A percentile compares a stretch with the other conserved stretches of the same genome.
Conservation (phyloP, 2,888 invertebrate genomes). For the Macrosoma leucophasiata region DNA sequence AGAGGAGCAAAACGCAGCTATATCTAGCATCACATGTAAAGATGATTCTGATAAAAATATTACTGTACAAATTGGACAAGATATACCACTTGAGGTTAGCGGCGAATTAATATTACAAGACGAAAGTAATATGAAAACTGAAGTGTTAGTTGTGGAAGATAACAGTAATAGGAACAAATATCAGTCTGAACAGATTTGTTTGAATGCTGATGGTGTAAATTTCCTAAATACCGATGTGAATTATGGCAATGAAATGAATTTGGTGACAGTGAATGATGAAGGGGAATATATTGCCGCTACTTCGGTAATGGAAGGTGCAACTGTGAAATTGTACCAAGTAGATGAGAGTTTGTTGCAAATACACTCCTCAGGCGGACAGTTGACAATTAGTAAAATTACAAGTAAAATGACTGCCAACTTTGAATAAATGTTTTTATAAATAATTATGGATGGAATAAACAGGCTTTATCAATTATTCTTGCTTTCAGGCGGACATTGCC, state of each 20-base stretch:
- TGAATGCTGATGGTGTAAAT: constrained; percentile 29
- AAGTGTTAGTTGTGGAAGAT: constrained; percentile 41
- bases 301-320: constrained; percentile 36
- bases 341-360: constrained; percentile 57
- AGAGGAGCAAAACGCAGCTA: constrained; percentile 1
- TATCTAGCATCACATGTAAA: constrained; percentile 4
- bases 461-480: too few species aligned
- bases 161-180: constrained; percentile 13
- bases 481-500: too few species aligned
- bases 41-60: constrained; percentile 9
- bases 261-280: constrained; percentile 46
- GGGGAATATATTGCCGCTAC: constrained; percentile 40
- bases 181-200: constrained; percentile 29
- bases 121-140: constrained; percentile 38
- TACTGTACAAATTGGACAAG: constrained; percentile 28
- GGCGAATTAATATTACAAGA: constrained; percentile 45
- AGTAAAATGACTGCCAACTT: constrained; percentile 57
- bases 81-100: constrained; percentile 41
- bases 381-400: constrained; percentile 55
- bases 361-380: constrained; percentile 41
- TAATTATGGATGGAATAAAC: too few species aligned
- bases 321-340: constrained; percentile 46
- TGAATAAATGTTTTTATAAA: too few species aligned
- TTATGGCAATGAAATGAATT: constrained; percentile 37
- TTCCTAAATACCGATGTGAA: constrained; percentile 30